Evolutionary conservation across 2,113 vertebrate species (phyloP).

Genomic region (Ciconia maguari): DNA sequence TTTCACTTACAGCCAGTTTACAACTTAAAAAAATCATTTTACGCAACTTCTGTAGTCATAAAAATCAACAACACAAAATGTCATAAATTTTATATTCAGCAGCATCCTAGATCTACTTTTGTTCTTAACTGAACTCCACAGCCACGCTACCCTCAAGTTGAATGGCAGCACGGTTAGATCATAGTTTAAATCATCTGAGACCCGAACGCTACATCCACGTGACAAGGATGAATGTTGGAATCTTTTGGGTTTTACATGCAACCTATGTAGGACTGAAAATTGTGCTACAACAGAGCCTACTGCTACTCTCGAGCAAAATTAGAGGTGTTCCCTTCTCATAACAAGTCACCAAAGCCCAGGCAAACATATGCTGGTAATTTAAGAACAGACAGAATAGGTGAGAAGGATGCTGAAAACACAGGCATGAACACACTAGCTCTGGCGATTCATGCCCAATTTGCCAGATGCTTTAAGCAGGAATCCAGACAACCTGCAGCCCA

Average conservation of each 20-base stretch:
- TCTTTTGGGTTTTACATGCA: not conserved
- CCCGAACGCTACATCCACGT: accelerated
- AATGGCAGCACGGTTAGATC: not conserved
- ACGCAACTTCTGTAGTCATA: not conserved
- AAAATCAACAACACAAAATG: not conserved
- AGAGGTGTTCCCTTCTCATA: not conserved
- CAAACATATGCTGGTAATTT: not conserved
- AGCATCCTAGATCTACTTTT: not conserved
- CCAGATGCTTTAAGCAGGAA: not conserved
- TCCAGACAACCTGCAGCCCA: not conserved
- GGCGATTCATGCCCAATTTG: not conserved
- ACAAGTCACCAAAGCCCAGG: not conserved
- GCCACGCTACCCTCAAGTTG: not conserved
- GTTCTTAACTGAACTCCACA: not conserved
- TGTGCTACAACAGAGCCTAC: not conserved
- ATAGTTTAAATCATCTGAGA: not conserved
- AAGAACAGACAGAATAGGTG: not conserved
- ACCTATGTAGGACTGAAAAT: not conserved
- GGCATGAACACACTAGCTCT: not conserved
- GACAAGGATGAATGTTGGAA: not conserved
- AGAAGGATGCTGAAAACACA: not conserved
- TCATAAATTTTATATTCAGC: not conserved
- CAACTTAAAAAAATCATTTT: not conserved
- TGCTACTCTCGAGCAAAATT: not conserved
- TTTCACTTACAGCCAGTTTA: not conserved